Conservation (phyloP, 1,140 invertebrate genomes). For the Drosophila nebulosa region DNA sequence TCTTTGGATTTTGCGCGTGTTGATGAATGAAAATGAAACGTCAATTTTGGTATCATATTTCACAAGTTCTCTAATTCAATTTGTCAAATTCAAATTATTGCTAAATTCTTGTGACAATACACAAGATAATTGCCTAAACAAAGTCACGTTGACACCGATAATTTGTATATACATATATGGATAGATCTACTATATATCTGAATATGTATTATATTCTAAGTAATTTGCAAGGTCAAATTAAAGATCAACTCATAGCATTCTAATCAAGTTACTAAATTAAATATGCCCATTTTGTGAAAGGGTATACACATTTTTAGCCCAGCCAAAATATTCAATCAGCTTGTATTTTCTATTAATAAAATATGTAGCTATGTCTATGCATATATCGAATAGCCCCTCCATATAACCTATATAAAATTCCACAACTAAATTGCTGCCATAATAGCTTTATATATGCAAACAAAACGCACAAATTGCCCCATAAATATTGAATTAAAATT, state of each 20-base stretch:
- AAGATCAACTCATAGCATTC: not conserved
- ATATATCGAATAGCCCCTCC: slow-evolving; percentile 10
- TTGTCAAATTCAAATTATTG: slow-evolving; percentile 4
- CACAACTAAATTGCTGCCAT: slow-evolving; percentile 43
- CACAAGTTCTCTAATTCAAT: not conserved
- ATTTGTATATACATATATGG: not conserved
- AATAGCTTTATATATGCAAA: slow-evolving; percentile 13
- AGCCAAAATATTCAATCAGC: not conserved
- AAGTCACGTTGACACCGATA: not conserved
- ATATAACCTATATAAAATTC: slow-evolving; percentile 24
- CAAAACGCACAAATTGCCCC: slow-evolving; percentile 34
- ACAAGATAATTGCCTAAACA: not conserved
- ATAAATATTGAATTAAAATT: slow-evolving; percentile 68
- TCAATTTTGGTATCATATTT: not conserved
- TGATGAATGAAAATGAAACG: too few relatives aligned
- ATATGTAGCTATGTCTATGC: not conserved
- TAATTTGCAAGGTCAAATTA: slow-evolving; percentile 2
- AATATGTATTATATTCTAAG: not conserved
- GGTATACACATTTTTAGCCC: not conserved
- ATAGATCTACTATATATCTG: too few relatives aligned
- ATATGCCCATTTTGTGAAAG: not conserved
- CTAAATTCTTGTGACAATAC: slow-evolving; percentile 2
- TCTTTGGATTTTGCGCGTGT: too few relatives aligned
- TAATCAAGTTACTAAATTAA: not conserved
- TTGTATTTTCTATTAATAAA: slow-evolving; percentile 57